These are phyloP conservation scores for Calameuta pallipes DNA, from an alignment of 2,888 invertebrate genomes.

Conservation along the genomic window DNA sequence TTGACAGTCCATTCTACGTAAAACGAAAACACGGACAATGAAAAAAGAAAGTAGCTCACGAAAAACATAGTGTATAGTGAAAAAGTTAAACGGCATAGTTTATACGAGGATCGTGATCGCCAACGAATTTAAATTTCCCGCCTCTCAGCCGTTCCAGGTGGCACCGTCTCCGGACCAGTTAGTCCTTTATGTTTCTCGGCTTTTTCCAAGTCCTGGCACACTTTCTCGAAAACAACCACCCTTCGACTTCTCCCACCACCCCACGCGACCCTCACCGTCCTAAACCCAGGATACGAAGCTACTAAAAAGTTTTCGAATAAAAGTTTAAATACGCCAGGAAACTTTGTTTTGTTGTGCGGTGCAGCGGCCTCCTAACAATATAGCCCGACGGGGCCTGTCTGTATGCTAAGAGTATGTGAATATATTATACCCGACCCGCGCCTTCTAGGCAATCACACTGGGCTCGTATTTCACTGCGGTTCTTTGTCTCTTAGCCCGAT, in stretches of 20 bases:
- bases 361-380: constrained; percentile 45
- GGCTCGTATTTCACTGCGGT: constrained; percentile 35
- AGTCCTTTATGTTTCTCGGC: background rate
- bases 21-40: background rate
- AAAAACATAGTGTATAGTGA: background rate
- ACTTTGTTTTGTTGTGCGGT: constrained; percentile 51
- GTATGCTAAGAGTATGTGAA: constrained; percentile 50
- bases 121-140: background rate
- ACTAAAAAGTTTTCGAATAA: constrained; percentile 65
- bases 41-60: background rate
- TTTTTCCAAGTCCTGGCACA: background rate
- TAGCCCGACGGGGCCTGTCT: constrained; percentile 48
- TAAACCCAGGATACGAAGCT: constrained; percentile 24
- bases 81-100: background rate
- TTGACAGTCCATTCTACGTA: background rate
- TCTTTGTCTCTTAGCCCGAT: constrained; percentile 21
- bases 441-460: constrained; percentile 35
- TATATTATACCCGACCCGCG: constrained; percentile 34
- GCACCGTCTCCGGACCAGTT: background rate
- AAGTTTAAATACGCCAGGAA: constrained; percentile 62
- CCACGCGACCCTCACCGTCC: background rate
- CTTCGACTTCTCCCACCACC: constrained; percentile 10
- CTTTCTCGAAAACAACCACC: constrained; percentile 25
- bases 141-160: background rate
- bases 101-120: background rate